Percentiles rank a stretch among this genome's conserved stretches.
Conservation (phyloP, 2,888 invertebrate genomes). For the Shargacucullia verbasci region DNA sequence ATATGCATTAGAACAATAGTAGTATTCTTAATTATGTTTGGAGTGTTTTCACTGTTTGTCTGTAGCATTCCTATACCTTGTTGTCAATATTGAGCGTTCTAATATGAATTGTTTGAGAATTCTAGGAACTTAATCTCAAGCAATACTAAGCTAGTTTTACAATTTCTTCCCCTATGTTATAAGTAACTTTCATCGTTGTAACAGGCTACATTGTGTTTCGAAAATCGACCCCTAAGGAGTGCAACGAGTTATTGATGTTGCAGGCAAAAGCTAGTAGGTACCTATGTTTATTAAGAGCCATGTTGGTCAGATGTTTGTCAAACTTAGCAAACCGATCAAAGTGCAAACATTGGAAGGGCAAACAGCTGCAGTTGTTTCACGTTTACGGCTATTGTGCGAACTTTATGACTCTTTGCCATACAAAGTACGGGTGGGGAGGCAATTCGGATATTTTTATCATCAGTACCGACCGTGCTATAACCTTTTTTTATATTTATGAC, state of each 20-base stretch:
- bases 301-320: not conserved
- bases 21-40: not conserved
- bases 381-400: conserved; percentile 47
- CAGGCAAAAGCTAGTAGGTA: too few relatives aligned
- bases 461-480: conserved; percentile 9
- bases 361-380: conserved; percentile 40
- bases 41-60: not conserved
- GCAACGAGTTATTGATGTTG: too few relatives aligned
- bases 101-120: too few relatives aligned
- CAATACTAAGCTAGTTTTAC: too few relatives aligned
- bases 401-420: conserved; percentile 32
- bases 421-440: conserved; percentile 12
- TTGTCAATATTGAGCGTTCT: too few relatives aligned
- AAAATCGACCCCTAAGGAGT: too few relatives aligned
- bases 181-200: too few relatives aligned
- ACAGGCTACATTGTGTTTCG: too few relatives aligned
- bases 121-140: too few relatives aligned
- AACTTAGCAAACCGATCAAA: conserved; percentile 13
- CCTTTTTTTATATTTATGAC: conserved; percentile 31
- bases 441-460: conserved; percentile 26
- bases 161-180: too few relatives aligned
- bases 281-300: not conserved
- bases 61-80: not conserved
- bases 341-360: conserved; percentile 20
- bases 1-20: conserved; percentile 2